phyloP scores from a whole-genome alignment of 2,888 invertebrate genomes.

The Melinaea marsaeus region DNA sequence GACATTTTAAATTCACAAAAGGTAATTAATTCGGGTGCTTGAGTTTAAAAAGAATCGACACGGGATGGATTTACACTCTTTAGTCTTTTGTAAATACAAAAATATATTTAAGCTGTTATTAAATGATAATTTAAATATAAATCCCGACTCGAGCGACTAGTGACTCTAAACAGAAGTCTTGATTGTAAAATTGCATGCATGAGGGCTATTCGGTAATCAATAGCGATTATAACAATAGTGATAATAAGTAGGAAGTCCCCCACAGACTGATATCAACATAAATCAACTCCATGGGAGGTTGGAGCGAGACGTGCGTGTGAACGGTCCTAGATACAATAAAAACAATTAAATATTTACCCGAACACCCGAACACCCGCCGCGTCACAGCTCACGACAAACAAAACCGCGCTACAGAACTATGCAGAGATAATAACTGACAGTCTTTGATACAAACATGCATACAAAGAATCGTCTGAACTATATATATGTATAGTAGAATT shows the following conservation, averaged over 20 bases:
- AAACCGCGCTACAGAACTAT: too few species aligned
- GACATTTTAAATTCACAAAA: slow-evolving; percentile 50
- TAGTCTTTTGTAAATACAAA: too few species aligned
- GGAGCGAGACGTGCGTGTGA: slow-evolving; percentile 18
- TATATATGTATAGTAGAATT: too few species aligned
- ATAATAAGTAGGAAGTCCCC: slow-evolving; percentile 47
- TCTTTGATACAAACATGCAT: too few species aligned
- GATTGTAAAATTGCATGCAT: background rate
- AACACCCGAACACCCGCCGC: background rate
- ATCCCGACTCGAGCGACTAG: too few species aligned
- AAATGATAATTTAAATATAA: too few species aligned
- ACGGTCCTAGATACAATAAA: slow-evolving; percentile 22
- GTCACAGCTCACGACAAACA: too few species aligned
- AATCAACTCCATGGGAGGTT: slow-evolving; percentile 42
- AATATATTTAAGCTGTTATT: too few species aligned
- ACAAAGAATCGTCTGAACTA: too few species aligned
- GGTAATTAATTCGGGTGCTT: slow-evolving; percentile 53
- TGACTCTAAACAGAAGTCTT: too few species aligned
- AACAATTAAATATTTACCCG: background rate
- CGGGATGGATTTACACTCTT: slow-evolving; percentile 10
- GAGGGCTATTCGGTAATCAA: slow-evolving; percentile 46
- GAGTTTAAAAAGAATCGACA: slow-evolving; percentile 32
- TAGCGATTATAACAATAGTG: slow-evolving; percentile 47
- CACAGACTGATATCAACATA: slow-evolving; percentile 56
- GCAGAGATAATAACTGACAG: too few species aligned